phyloP scores from a whole-genome alignment of 2,797 vertebrate genomes.

The Xenops minutus region DNA sequence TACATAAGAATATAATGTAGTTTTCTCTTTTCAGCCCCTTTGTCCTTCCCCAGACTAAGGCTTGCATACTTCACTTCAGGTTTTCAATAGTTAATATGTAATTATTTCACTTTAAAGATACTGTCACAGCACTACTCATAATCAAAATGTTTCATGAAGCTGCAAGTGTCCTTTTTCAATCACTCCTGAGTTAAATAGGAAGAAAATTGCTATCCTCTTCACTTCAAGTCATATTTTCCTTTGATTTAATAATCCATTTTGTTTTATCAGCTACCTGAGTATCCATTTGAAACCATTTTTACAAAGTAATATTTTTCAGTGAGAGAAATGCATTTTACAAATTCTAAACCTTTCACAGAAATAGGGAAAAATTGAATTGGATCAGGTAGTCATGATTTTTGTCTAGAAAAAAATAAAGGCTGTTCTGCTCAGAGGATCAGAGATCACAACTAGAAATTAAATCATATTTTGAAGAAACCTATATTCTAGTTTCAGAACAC shows the following conservation, averaged over 20 bases:
- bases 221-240: slow-evolving; percentile 23
- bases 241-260: slow-evolving; percentile 41
- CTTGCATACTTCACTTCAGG: neutral
- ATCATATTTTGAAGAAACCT: neutral
- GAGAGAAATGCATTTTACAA: slow-evolving; percentile 5
- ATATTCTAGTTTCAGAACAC: neutral
- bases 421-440: neutral
- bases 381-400: neutral
- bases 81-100: neutral
- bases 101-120: neutral
- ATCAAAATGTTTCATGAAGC: neutral
- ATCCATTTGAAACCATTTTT: neutral
- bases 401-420: neutral
- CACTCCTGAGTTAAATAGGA: neutral
- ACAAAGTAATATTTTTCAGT: slow-evolving; percentile 21
- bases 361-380: neutral
- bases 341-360: neutral
- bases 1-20: neutral
- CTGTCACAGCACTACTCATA: neutral
- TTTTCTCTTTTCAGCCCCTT: neutral
- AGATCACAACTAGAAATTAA: neutral
- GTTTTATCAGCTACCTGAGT: slow-evolving; percentile 22
- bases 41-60: neutral
- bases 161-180: neutral
- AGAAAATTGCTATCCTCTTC: slow-evolving; percentile 5